Conservation (phyloP, 35 echinoderm and acorn worm genomes). For the Apostichopus parvimensis region DNA sequence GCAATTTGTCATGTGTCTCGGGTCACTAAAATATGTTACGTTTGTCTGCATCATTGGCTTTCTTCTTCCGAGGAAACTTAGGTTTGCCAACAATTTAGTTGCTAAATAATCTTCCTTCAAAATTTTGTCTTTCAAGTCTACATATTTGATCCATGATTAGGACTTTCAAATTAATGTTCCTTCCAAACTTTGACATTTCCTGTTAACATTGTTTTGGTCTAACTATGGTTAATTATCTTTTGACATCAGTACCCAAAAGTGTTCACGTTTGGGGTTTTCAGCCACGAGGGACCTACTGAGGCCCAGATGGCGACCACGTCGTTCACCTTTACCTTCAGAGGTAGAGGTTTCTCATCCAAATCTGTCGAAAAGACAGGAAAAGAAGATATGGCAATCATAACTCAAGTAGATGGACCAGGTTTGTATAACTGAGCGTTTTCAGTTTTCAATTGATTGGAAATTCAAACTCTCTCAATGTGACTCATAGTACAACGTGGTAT, state of each 20-base stretch:
- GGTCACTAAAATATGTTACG: no score
- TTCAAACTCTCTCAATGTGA: no score
- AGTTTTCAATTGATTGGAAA: no score
- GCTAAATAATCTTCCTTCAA: no score
- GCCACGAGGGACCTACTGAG: constrained; percentile 77
- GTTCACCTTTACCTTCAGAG: constrained; percentile 66
- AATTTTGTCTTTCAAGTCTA: no score
- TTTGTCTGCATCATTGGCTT: no score
- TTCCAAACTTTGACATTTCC: neutral
- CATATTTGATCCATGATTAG: neutral
- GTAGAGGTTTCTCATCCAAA: constrained; percentile 67
- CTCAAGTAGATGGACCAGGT: constrained; percentile 86
- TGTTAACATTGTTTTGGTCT: no score
- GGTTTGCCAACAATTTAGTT: no score
- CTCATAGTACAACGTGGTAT: no score
- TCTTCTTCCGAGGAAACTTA: no score
- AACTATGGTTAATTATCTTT: neutral
- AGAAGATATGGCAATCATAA: constrained; percentile 70
- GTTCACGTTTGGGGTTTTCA: constrained; percentile 77
- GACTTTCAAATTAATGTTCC: neutral
- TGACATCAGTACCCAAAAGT: constrained; percentile 66
- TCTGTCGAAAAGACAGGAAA: constrained; percentile 47
- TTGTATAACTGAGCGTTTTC: neutral
- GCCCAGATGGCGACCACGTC: constrained; percentile 65
- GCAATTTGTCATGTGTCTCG: no score